phyloP scores from a whole-genome alignment of 2,888 invertebrate species.

The Heteromyza rotundicornis region DNA sequence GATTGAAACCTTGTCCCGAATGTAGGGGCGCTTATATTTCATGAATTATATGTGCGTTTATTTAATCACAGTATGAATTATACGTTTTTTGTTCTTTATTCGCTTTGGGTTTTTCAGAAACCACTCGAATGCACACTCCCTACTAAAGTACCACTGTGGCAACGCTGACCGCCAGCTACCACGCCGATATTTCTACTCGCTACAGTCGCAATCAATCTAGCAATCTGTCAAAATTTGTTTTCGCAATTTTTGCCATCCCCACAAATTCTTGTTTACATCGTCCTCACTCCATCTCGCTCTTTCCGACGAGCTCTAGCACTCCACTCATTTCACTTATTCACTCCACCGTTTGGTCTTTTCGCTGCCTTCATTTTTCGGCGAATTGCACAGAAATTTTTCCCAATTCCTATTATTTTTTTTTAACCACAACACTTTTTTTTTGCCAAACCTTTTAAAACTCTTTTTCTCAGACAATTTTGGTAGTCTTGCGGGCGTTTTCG shows the following conservation, averaged over 20 bases:
- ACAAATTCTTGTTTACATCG: slow-evolving; percentile 28
- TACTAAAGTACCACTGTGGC: too few species aligned
- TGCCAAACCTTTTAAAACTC: neutral
- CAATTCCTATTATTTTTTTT: slow-evolving; percentile 8
- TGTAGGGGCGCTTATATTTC: too few species aligned
- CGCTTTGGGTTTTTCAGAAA: too few species aligned
- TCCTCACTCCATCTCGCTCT: slow-evolving; percentile 5
- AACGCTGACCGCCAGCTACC: too few species aligned
- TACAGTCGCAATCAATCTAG: too few species aligned
- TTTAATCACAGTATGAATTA: too few species aligned
- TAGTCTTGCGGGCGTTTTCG: neutral
- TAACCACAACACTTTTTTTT: slow-evolving; percentile 24
- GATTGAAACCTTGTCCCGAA: too few species aligned
- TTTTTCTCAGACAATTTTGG: slow-evolving; percentile 8
- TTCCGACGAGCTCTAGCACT: slow-evolving; percentile 5
- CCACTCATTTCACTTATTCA: slow-evolving; percentile 3
- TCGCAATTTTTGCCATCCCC: slow-evolving; percentile 14
- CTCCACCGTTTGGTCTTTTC: too few species aligned
- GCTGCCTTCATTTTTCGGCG: slow-evolving; percentile 17
- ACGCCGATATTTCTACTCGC: too few species aligned
- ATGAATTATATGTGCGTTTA: too few species aligned
- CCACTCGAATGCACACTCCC: too few species aligned
- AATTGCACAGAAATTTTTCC: slow-evolving; percentile 22
- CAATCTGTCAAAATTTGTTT: slow-evolving; percentile 18
- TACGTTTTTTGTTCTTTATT: too few species aligned